Percentiles rank a stretch among this genome's conserved stretches.
phyloP scores from a whole-genome alignment of 1,140 invertebrate genomes.

The Brachionus paranguensis region DNA sequence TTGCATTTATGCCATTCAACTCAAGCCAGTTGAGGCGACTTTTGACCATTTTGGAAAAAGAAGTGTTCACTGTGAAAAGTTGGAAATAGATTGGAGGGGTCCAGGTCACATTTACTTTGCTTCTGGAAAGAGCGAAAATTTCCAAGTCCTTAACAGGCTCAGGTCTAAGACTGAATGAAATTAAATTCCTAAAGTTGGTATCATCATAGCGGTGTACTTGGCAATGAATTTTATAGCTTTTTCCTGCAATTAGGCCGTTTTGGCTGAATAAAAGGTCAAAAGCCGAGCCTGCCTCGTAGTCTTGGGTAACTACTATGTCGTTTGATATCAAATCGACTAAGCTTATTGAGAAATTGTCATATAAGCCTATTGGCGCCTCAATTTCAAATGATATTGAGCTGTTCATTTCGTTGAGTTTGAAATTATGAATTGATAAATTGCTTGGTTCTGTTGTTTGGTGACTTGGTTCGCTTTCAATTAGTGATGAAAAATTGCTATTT shows the following conservation, averaged over 20 bases:
- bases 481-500: neutral
- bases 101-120: neutral
- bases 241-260: neutral
- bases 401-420: neutral
- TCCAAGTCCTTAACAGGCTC: neutral
- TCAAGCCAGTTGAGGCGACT: neutral
- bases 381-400: neutral
- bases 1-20: neutral
- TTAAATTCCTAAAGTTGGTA: neutral
- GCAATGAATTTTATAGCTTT: neutral
- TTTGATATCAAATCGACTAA: slow-evolving; percentile 5
- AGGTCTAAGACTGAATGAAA: neutral
- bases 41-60: neutral
- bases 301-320: neutral
- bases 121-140: neutral
- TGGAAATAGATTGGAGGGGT: neutral
- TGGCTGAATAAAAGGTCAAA: neutral
- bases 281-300: neutral
- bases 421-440: neutral
- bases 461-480: neutral
- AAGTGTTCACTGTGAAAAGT: neutral
- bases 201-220: neutral
- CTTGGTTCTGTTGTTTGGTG: neutral
- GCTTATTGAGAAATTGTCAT: neutral
- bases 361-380: neutral